Conservation (phyloP, 2,113 vertebrate species). For the Pteronura brasiliensis region DNA sequence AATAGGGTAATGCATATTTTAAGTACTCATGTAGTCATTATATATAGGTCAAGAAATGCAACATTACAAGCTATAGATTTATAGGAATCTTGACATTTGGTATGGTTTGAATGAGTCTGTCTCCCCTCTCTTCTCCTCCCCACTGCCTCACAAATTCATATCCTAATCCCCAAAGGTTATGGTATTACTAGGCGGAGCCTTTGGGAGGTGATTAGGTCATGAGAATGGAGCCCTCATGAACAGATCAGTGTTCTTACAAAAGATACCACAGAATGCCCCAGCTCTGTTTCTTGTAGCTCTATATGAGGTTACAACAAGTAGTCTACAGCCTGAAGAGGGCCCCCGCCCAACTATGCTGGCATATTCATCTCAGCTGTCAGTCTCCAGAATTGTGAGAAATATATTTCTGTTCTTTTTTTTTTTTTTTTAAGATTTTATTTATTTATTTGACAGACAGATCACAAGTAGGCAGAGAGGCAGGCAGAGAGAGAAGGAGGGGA, state of each 20-base stretch:
- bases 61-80: neutral
- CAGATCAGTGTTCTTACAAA: neutral
- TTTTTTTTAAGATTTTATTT: no score
- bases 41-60: neutral
- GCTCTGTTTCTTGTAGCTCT: neutral
- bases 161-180: neutral
- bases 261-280: neutral
- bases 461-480: no score
- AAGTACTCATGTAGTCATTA: neutral
- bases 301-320: neutral
- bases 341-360: neutral
- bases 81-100: neutral
- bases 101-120: neutral
- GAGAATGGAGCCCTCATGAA: neutral
- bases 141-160: neutral
- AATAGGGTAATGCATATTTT: neutral
- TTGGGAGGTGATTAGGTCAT: neutral
- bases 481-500: no score
- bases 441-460: no score
- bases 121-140: neutral
- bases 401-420: neutral
- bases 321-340: neutral
- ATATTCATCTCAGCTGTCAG: neutral
- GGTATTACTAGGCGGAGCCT: neutral
- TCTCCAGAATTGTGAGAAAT: neutral